These are phyloP conservation scores for Enteromius argenteus DNA, from an alignment of 2,797 vertebrate species.

Conservation along the genomic window DNA sequence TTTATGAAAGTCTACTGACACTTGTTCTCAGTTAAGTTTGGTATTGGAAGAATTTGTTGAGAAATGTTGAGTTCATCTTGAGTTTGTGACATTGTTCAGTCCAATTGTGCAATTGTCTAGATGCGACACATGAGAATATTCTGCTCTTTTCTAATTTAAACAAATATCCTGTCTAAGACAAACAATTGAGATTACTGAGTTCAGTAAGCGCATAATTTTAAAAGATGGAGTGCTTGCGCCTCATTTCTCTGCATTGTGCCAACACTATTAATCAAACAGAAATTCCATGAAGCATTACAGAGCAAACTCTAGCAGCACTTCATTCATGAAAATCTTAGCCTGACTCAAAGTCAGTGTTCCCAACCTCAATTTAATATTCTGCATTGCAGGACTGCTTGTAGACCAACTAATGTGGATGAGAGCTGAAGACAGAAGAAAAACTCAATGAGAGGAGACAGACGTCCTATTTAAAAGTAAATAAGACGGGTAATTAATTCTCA, in stretches of 20 bases:
- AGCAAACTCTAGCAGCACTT: background rate
- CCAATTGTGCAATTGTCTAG: background rate
- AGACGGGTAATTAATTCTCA: conserved; percentile 22
- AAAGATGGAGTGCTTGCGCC: conserved; percentile 11
- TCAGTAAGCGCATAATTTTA: background rate
- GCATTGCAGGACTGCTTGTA: background rate
- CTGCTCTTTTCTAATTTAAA: background rate
- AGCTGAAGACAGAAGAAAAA: conserved; percentile 16
- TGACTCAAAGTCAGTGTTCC: conserved; percentile 18
- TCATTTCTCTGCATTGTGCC: conserved; percentile 3
- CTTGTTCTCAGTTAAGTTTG: background rate
- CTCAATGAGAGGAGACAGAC: conserved; percentile 8
- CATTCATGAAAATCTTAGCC: conserved; percentile 6
- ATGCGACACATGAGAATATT: background rate
- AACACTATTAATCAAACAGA: conserved; percentile 10
- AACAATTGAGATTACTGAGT: conserved; percentile 7
- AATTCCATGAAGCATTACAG: background rate
- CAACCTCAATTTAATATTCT: background rate
- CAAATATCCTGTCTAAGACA: background rate
- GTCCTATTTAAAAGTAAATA: conserved; percentile 21
- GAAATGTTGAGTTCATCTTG: conserved; percentile 9
- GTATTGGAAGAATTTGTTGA: background rate
- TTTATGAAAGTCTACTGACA: background rate
- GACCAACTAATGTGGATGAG: conserved; percentile 4
- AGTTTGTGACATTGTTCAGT: conserved; percentile 5